These are phyloP conservation scores for Synanthedon andrenaeformis DNA, from an alignment of 2,888 invertebrate genomes.

Conservation along the genomic window DNA sequence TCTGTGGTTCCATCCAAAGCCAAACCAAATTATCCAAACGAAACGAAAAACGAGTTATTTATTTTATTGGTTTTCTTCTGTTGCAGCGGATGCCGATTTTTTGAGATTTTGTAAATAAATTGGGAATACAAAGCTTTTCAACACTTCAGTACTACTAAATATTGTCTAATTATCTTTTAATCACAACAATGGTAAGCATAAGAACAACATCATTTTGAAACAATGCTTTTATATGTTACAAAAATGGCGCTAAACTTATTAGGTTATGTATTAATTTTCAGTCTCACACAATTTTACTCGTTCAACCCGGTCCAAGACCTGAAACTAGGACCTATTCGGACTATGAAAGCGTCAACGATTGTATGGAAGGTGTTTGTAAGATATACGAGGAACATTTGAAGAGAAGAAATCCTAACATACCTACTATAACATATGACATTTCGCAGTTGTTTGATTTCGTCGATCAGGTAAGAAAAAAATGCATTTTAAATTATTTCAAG, in stretches of 20 bases:
- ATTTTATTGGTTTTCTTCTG: no score
- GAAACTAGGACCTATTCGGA: constrained; percentile 98
- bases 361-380: constrained; percentile 99
- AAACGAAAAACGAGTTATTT: no score
- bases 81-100: no score
- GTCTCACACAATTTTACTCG: constrained; percentile 97
- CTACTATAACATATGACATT: constrained; percentile 98
- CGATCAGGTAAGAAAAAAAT: constrained; percentile 75
- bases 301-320: constrained; percentile 93
- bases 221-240: constrained; percentile 2
- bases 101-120: no score
- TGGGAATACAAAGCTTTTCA: no score
- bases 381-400: constrained; percentile 99
- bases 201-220: background rate
- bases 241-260: constrained; percentile 38
- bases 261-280: constrained; percentile 43
- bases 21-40: no score
- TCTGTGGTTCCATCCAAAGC: no score
- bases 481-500: constrained; percentile 1
- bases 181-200: no score
- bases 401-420: constrained; percentile 92
- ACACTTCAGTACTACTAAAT: no score
- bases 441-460: constrained; percentile 98
- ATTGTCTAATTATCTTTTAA: no score
- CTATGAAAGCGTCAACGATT: constrained; percentile 97